These are phyloP conservation scores for Xestia rhomboidea DNA, from an alignment of 2,888 invertebrate genomes.

Conservation along the genomic window DNA sequence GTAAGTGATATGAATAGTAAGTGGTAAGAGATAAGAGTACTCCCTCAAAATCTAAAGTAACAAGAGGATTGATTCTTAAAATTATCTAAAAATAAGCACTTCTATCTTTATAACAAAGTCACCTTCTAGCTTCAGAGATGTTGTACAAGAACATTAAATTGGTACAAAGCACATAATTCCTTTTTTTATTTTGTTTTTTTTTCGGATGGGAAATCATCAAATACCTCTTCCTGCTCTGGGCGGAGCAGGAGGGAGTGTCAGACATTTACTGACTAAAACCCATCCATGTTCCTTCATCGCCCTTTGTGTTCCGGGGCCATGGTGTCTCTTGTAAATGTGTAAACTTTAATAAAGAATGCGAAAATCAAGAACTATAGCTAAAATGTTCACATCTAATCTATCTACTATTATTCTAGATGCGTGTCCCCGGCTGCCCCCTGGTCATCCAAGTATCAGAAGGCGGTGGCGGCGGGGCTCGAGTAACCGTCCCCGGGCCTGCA, in stretches of 20 bases:
- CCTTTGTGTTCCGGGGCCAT: too few relatives aligned
- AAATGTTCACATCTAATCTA: neutral
- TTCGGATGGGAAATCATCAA: too few relatives aligned
- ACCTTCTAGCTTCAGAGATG: neutral
- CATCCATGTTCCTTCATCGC: too few relatives aligned
- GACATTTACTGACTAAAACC: too few relatives aligned
- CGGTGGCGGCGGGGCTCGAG: conserved; percentile 92
- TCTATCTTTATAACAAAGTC: neutral
- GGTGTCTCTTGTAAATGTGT: neutral
- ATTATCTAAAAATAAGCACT: neutral
- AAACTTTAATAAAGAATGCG: neutral
- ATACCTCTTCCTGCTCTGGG: too few relatives aligned
- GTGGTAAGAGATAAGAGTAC: neutral
- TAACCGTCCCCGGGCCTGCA: conserved; percentile 93
- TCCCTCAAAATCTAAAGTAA: neutral
- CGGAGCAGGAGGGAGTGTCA: too few relatives aligned
- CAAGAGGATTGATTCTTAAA: neutral
- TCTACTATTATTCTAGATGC: conserved; percentile 81
- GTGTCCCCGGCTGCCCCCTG: conserved; percentile 97
- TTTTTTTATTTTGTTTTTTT: neutral
- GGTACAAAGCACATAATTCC: neutral
- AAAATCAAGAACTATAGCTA: neutral
- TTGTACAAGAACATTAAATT: neutral
- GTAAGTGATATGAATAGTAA: neutral
- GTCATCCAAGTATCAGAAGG: conserved; percentile 93